Evolutionary conservation across 2,113 vertebrate species (phyloP).

Genomic region (Limanda limanda): DNA sequence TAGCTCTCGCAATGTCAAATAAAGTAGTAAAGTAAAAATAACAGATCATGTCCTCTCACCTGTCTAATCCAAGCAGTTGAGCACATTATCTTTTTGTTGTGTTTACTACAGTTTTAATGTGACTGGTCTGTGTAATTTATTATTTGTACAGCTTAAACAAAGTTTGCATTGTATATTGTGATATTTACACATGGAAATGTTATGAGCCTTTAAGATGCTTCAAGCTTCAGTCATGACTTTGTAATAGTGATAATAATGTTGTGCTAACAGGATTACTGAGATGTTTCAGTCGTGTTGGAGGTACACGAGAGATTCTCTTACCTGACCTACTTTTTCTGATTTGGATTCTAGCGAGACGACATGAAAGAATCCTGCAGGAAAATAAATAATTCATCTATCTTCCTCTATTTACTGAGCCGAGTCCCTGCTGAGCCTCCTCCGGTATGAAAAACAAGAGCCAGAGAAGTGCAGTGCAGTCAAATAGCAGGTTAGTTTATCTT

Average conservation of each 20-base stretch:
- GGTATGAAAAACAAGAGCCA: slow-evolving; percentile 21
- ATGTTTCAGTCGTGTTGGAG: not conserved
- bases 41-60: too few relatives aligned
- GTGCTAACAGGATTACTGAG: slow-evolving; percentile 25
- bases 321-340: slow-evolving; percentile 33
- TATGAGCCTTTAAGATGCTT: slow-evolving; percentile 20
- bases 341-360: slow-evolving; percentile 28
- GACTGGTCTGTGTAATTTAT: slow-evolving; percentile 14
- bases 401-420: slow-evolving; percentile 9
- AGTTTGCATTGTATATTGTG: slow-evolving; percentile 11
- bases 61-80: not conserved
- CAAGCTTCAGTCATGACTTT: not conserved
- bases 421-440: not conserved
- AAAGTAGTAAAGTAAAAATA: too few relatives aligned
- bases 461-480: not conserved
- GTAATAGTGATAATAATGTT: not conserved
- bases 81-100: not conserved
- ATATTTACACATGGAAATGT: not conserved
- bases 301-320: slow-evolving; percentile 22
- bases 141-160: slow-evolving; percentile 31
- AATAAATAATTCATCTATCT: slow-evolving; percentile 55
- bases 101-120: not conserved
- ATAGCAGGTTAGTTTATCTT: not conserved
- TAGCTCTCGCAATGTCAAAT: too few relatives aligned
- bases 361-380: slow-evolving; percentile 31